Base-by-base conservation (phyloP, 2,113 vertebrate genomes). In the Pholis gunnellus region DNA sequence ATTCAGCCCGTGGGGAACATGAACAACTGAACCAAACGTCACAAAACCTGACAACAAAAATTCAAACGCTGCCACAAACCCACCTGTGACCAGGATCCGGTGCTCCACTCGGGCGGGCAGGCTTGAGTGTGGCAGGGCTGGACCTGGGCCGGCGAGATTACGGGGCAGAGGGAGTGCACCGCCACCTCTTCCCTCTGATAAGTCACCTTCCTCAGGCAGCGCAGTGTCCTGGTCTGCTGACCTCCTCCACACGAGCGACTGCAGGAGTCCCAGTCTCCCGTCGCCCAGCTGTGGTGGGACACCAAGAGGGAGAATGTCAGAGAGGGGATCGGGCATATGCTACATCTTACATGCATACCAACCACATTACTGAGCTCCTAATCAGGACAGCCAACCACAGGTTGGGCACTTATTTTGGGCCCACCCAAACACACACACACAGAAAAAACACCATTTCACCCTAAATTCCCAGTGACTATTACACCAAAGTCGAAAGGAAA, bases 71-170 rank as follows among this genome's bases (percentile, higher is more conserved):
- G n/a, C 22, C 22, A 29, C 6, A 20, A 61, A 82, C 93, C 92
- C 94, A 99, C 98, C 98, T 97, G 97, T 57, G 97, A 96, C 98
- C 98, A 99, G 0, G 94, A 91, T 4, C 96, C 96, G 0, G 89
- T 91, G 90, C 92, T 97, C 98, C 98, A 99, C 74, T 96, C 94
- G 0, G 97, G 97, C 0, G 96, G 98, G 67, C 98, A 99, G 83
- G 95, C 90, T 15, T 97, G 96, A 42, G 86, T 93, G 48, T 96
- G 96, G 92, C 98, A 99, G 61, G 92, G 83, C 88, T 97, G 97
- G 50, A 96, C 68, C 75, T 97, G 97, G 0, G 96, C 89, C 0
- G 97, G 98, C 0, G 97, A 95, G 78, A 95, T 95, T 77, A 96
- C 94, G 0, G 98, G 97, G 87, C 98, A 99, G 75, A 97, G 91